Base-by-base conservation (phyloP, 2,888 invertebrate species). In the Rotaria sp. region DNA sequence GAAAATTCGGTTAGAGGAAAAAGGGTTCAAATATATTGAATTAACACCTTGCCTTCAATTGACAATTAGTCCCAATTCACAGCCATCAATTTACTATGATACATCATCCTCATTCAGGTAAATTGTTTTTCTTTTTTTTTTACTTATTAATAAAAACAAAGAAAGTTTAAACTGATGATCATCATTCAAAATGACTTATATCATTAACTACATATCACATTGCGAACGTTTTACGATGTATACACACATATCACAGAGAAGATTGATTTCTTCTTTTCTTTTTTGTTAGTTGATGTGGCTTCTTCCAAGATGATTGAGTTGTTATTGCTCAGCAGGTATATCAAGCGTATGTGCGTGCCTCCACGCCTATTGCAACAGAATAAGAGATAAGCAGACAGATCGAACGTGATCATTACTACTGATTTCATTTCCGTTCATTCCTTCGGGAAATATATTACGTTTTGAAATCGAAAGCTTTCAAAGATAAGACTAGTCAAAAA, bases 271-370 rank as follows among this genome's bases (percentile, higher is more conserved):
- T 59, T 59, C 30, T 15, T 59, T 59, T 59, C 57, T 59, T 59
- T 59, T 59, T 59, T n/a, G n/a, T 5, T 11, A n/a, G 13, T 59
- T 59, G 30, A 59, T 59, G n/a, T 59, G 57, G 57, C 57, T 59
- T 59, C 57, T 59, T 30, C n/a, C 4, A 59, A 30, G n/a, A 59
- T 74, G 74, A 74, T 74, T 74, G 74, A 74, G 74, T 74, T 74
- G 74, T 74, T 74, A 74, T 74, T 74, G 38, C 74, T 74, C 74
- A 74, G 74, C 74, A 74, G 74, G 74, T 74, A 74, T 74, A 59
- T 59, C 30, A 59, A 59, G 57, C 57, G 57, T 59, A 59, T 59
- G 57, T 59, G 57, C 57, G 13, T 59, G 57, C 57, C 57, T 59
- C n/a, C 57, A 59, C 57, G 57, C 57, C 57, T 59, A 59, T 59